Evolutionary conservation across 2,888 invertebrate species (phyloP).

Genomic region (Cremastobaeus sp.): DNA sequence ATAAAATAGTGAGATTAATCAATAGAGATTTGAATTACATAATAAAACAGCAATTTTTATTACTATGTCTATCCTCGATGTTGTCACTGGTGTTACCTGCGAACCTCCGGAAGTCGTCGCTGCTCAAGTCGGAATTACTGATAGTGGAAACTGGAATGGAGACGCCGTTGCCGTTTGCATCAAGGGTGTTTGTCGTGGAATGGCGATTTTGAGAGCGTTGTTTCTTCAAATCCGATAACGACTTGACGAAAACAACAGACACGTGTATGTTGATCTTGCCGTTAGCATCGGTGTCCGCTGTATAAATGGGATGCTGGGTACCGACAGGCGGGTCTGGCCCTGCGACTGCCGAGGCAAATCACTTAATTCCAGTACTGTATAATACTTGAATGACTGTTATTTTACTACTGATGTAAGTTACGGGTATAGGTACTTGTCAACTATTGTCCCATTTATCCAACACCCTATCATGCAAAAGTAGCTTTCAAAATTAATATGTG

Average conservation of each 20-base stretch:
- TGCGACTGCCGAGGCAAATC: slow-evolving; percentile 76
- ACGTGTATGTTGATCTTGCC: slow-evolving; percentile 94
- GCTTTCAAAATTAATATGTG: too few species aligned
- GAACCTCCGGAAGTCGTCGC: slow-evolving; percentile 80
- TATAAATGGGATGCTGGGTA: slow-evolving; percentile 79
- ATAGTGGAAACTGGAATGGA: slow-evolving; percentile 77
- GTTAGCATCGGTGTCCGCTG: slow-evolving; percentile 86
- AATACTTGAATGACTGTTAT: slow-evolving; percentile 49
- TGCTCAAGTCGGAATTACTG: slow-evolving; percentile 73
- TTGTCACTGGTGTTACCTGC: slow-evolving; percentile 89
- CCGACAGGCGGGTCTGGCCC: slow-evolving; percentile 73
- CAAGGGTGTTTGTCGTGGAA: slow-evolving; percentile 77
- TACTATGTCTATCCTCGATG: slow-evolving; percentile 85
- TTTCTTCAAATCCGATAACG: slow-evolving; percentile 95
- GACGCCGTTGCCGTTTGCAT: slow-evolving; percentile 76
- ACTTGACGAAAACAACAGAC: slow-evolving; percentile 89
- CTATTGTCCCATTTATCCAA: slow-evolving; percentile 26
- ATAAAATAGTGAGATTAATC: too few species aligned
- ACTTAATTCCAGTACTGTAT: slow-evolving; percentile 74
- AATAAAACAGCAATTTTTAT: slow-evolving; percentile 85
- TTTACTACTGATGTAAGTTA: slow-evolving; percentile 18
- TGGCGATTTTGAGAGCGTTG: slow-evolving; percentile 91
- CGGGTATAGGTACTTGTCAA: slow-evolving; percentile 2
- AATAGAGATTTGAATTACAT: too few species aligned
- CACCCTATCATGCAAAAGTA: slow-evolving; percentile 26